These are phyloP conservation scores for Caenorhabditis virilis DNA, from an alignment of 2,888 invertebrate species.

Conservation along the genomic window DNA sequence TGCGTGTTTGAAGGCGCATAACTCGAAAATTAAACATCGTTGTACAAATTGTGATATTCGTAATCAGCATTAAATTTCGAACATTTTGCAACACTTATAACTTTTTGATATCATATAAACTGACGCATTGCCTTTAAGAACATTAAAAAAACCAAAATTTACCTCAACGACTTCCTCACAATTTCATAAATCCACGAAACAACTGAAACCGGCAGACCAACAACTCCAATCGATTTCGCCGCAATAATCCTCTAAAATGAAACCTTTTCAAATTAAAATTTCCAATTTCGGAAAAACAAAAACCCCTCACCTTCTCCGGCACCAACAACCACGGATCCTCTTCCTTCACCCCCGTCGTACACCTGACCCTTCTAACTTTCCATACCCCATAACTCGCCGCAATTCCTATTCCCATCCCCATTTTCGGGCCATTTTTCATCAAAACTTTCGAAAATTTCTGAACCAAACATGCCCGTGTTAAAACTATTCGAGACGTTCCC, in stretches of 20 bases:
- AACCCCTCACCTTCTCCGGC: constrained; percentile 19
- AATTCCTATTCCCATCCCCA: constrained; percentile 13
- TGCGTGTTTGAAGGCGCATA: no score
- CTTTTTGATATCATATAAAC: no score
- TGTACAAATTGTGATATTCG: no score
- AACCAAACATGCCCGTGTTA: not conserved
- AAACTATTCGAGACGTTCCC: not conserved
- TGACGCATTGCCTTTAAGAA: no score
- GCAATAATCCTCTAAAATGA: not conserved
- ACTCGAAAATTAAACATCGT: no score
- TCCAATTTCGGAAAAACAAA: not conserved
- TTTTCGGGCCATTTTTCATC: no score
- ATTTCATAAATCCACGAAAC: not conserved
- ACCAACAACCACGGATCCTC: constrained; percentile 52
- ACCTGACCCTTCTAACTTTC: constrained; percentile 14
- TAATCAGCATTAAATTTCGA: no score
- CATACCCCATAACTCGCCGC: constrained; percentile 6
- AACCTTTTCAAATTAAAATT: not conserved
- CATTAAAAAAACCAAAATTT: no score
- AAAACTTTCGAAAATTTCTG: not conserved
- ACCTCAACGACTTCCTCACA: constrained; percentile 14
- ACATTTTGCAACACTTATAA: no score
- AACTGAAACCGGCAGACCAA: not conserved
- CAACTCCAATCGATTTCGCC: not conserved
- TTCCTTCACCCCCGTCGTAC: constrained; percentile 14